Percentiles rank a stretch among this genome's conserved stretches.
phyloP scores from a whole-genome alignment of 2,888 invertebrate genomes.

The Lepeophtheirus nordmannii region DNA sequence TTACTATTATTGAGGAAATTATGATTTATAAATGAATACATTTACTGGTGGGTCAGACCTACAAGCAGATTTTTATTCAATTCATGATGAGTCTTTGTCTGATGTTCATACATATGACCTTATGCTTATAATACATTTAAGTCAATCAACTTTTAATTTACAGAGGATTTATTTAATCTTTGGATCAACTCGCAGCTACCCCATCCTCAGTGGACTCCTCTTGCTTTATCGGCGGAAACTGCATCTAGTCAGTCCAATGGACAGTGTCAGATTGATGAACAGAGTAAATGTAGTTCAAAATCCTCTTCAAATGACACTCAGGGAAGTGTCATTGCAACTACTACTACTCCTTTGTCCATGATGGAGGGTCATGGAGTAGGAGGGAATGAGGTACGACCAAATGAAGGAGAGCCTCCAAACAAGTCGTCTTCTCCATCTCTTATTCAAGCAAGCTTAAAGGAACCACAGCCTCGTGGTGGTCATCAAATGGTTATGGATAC shows the following conservation, averaged over 20 bases:
- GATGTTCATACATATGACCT: not conserved
- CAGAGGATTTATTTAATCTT: conserved; percentile 12
- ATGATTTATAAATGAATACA: too few species aligned
- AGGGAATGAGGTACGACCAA: not conserved
- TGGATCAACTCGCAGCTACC: conserved; percentile 17
- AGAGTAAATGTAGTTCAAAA: too few species aligned
- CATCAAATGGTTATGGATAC: conserved; percentile 24
- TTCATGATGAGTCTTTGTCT: not conserved
- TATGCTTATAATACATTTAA: not conserved
- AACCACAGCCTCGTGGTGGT: conserved; percentile 18
- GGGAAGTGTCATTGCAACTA: too few species aligned
- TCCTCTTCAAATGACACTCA: too few species aligned
- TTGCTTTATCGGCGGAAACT: conserved; percentile 5
- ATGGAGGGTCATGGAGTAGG: not conserved
- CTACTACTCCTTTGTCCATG: too few species aligned
- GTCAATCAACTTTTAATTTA: not conserved
- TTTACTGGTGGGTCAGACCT: too few species aligned
- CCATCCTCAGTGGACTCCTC: conserved; percentile 13
- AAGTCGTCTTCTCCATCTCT: too few species aligned
- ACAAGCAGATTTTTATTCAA: too few species aligned
- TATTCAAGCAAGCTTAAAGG: too few species aligned
- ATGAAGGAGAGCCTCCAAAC: not conserved
- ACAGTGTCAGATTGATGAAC: too few species aligned
- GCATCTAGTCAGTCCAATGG: too few species aligned
- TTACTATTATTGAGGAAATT: too few species aligned